Base-by-base conservation (phyloP, 2,888 invertebrate species). In the Stenchaetothrips biformis region DNA sequence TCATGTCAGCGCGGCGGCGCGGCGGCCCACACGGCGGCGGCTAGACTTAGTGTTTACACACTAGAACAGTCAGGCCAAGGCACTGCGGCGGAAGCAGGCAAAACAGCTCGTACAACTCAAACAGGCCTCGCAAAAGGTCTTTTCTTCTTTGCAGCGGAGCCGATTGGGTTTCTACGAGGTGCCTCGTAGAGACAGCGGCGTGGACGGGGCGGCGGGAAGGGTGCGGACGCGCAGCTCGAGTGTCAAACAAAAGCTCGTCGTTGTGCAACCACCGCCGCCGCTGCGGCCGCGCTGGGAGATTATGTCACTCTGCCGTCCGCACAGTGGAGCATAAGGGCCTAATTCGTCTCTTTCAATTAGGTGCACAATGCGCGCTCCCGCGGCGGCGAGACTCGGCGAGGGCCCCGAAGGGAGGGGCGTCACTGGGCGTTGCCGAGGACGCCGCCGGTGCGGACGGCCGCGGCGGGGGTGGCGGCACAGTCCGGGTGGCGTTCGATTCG, bases 341-440 rank as follows among this genome's bases (percentile, higher is more conserved):
- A 74, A 74, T 74, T 74, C 67, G 67, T 74, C 67, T 74, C 67
- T 74, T 74, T 74, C 67, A 74, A 74, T 74, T 74, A 74, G 67
- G 67, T 25, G 67, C 67, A 74, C 67, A 74, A 74, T 74, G 67
- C 67, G 18, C 53, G 18, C 53, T 13, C 13, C 53, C 13, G 11
- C 53, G 2, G 1, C 53, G 13, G n/a, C n/a, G n/a, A n/a, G n/a
- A n/a, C 18, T 13, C 53, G 13, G 16, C 53, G 37, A 37, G 37
- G 37, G 37, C 37, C 37, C 37, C 37, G 37, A 37, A 53, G 53
- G 53, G 53, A 59, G 59, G 59, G 59, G 59, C 59, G 59, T 18
- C 18, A 1, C 59, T 37, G 4, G 37, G 37, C 37, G 37, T 37
- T 21, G 7, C 67, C 16, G 16, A 18, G 18, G 53, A 4, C 67